Percentiles rank a stretch among this genome's conserved stretches.
phyloP scores from a whole-genome alignment of 2,797 vertebrate genomes.

The Intellagama lesueurii region DNA sequence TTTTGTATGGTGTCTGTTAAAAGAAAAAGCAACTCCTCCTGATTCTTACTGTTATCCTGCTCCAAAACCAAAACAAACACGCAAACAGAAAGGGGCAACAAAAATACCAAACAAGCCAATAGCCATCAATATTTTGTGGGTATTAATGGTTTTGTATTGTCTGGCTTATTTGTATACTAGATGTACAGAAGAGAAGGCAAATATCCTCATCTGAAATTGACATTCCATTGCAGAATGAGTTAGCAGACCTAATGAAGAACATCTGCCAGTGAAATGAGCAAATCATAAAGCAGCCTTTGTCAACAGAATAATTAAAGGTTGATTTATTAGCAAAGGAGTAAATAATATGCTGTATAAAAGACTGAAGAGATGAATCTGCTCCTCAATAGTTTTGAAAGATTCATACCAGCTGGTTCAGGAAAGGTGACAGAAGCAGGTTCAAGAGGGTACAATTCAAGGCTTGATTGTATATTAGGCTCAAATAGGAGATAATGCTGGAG shows the following conservation, averaged over 20 bases:
- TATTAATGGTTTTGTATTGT: neutral
- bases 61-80: neutral
- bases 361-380: constrained; percentile 20
- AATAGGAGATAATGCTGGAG: neutral
- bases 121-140: neutral
- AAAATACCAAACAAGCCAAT: no score
- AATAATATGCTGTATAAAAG: neutral
- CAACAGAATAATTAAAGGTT: constrained; percentile 43
- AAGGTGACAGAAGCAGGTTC: neutral
- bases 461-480: neutral
- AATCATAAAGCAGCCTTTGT: constrained; percentile 34
- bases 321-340: constrained; percentile 39
- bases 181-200: constrained; percentile 11
- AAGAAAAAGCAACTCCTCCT: no score
- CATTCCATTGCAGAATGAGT: constrained; percentile 26
- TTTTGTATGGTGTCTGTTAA: neutral
- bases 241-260: constrained; percentile 38
- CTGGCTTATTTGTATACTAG: neutral
- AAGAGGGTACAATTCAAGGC: neutral
- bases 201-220: constrained; percentile 27
- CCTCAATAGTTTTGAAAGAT: constrained; percentile 14
- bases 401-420: constrained; percentile 14
- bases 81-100: no score
- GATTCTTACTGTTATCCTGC: neutral
- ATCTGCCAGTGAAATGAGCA: constrained; percentile 35